Evolutionary conservation across 2,888 invertebrate genomes (phyloP).

Genomic region (Opisthograptis luteolata): DNA sequence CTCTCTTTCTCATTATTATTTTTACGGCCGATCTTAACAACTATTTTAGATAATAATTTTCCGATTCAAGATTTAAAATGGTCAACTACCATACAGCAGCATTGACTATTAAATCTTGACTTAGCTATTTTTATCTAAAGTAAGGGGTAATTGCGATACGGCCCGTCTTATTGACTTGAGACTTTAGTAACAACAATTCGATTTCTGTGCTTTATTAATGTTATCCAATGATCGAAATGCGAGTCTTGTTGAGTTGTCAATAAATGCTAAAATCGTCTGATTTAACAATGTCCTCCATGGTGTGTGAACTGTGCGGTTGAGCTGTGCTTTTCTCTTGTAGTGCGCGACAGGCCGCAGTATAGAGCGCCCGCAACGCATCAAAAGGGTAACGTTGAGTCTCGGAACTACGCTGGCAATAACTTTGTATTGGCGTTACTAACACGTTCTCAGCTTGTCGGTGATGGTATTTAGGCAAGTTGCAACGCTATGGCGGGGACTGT

Average conservation of each 20-base stretch:
- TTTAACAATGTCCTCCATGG: slow-evolving; percentile 49
- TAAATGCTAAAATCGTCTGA: slow-evolving; percentile 39
- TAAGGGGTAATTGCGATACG: slow-evolving; percentile 7
- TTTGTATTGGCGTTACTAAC: slow-evolving; percentile 69
- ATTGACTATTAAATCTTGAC: not conserved
- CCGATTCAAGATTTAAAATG: not conserved
- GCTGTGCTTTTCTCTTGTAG: slow-evolving; percentile 80
- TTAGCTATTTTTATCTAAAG: not conserved
- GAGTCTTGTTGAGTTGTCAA: slow-evolving; percentile 35
- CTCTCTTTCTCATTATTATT: slow-evolving; percentile 34
- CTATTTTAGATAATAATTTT: not conserved
- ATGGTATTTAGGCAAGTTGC: slow-evolving; percentile 74
- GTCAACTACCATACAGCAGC: not conserved
- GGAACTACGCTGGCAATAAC: slow-evolving; percentile 63
- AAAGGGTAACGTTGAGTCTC: slow-evolving; percentile 75
- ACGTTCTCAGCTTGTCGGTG: slow-evolving; percentile 63
- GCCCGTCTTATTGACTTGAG: slow-evolving; percentile 15
- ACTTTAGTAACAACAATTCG: slow-evolving; percentile 17
- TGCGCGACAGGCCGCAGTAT: slow-evolving; percentile 70
- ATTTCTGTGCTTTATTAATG: slow-evolving; percentile 38
- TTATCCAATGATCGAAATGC: slow-evolving; percentile 20
- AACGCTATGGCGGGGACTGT: slow-evolving; percentile 65
- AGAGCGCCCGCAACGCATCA: slow-evolving; percentile 77
- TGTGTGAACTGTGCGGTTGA: slow-evolving; percentile 74
- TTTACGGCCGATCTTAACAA: slow-evolving; percentile 11